Base-by-base conservation (phyloP, 2,888 invertebrate species). In the Tachina grossa region DNA sequence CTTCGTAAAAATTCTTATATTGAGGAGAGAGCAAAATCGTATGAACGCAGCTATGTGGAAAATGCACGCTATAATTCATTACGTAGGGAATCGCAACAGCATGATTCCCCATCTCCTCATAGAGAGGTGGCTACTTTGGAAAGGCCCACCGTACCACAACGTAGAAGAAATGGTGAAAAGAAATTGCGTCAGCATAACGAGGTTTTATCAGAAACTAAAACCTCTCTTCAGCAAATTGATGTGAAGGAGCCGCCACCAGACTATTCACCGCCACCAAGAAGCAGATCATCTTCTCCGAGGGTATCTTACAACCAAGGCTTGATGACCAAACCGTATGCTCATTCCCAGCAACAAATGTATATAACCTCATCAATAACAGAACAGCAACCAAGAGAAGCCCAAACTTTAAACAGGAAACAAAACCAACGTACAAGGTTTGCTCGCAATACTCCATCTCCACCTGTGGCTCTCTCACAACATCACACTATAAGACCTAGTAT, bases 381-480 rank as follows among this genome's bases (percentile, higher is more conserved):
- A 10, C 83, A 76, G 53, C 83, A 83, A 19, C 49, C 74, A 51
- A 87, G 76, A 76, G 87, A 65, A 81, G 66, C 74, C 68, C 76
- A 93, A 93, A 69, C 94, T 91, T 84, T 90, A 14, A 90, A 88
- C 49, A 88, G 91, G n/a, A 92, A 91, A 87, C 91, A 89, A 78
- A 95, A 95, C 90, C 96, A 96, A 91, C 95, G 96, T 89, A 96
- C 96, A 0, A 93, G 96, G 65, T 96, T 96, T 90, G 96, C 94
- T 5, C 90, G 91, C 61, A 88, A 88, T 39, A 87, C 86, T 8
- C 87, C 87, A 16, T 84, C 88, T 45, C 89, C 86, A 75, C 86
- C 89, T 86, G 47, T 87, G 78, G 81, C 53, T 10, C 9, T 55
- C 13, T 75, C 49, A 13, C 80, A 83, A 66, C 78, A 79, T 69